Evolutionary conservation across 2,113 vertebrate species (phyloP), one percentile per base, ranked within the genome.

Genomic region (Anthoscopus minutus): DNA sequence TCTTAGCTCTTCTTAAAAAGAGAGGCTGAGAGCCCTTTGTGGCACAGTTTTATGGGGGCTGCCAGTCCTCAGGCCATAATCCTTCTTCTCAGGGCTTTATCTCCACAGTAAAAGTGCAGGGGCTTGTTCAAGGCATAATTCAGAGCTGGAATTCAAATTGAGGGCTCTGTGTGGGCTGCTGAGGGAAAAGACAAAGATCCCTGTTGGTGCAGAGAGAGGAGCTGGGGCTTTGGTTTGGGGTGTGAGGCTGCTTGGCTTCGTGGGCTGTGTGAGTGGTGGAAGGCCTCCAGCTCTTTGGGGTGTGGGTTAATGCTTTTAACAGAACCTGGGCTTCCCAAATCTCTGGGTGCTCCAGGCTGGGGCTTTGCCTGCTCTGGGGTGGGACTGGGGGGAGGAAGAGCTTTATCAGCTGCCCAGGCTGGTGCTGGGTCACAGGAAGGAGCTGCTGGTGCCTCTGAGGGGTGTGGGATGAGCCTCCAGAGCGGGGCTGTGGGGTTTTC

Each of bases 51-150:
- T n/a, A 0, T 23, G 20, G 16, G 16, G 15, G 35, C 42, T 58
- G 37, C 69, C 16, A 25, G 4, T 13, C 57, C 80, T n/a, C 4
- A 44, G 82, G 44, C 44, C 5, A 2, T 22, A 18, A 15, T 71
- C 6, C 7, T 71, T 0, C 9, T 56, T 6, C 30, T 42, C 40
- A 11, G 44, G 69, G 24, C 45, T 76, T 79, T 45, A 19, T 37
- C 24, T 71, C 23, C 0, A 1, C 33, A 35, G 44, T 10, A 7
- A 2, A 31, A 31, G 11, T 14, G 11, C 0, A 2, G 24, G 30
- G 13, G 10, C 9, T 70, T 73, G 23, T 28, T 73, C 66, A 48
- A 2, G 10, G 40, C 3, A 0, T 7, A 17, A 45, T 30, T 73
- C 66, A 73, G 47, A 70, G 60, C 30, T 73, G 64, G 56, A 25